phyloP scores from a whole-genome alignment of 2,797 vertebrate species.

The Botia kubotai region DNA sequence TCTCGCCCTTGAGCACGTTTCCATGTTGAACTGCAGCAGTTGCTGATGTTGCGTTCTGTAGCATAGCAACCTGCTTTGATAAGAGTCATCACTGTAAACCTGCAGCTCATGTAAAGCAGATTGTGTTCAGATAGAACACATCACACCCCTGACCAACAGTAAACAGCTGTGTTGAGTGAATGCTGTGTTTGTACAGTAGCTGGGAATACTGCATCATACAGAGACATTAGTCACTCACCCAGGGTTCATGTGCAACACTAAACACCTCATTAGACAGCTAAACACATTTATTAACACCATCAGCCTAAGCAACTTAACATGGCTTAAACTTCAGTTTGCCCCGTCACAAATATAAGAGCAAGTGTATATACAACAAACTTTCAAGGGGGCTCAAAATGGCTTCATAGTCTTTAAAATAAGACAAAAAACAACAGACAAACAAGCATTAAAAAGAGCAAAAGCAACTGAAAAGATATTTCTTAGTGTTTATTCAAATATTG shows the following conservation, averaged over 20 bases:
- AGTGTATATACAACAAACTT: too few species aligned
- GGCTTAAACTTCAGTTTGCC: too few species aligned
- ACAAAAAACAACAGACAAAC: too few species aligned
- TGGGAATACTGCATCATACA: constrained; percentile 62
- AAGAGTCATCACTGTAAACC: not conserved
- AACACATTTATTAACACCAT: constrained; percentile 19
- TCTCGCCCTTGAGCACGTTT: not conserved
- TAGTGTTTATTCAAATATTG: too few species aligned
- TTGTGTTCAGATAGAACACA: constrained; percentile 20
- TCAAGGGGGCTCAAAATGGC: too few species aligned
- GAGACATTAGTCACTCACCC: constrained; percentile 74
- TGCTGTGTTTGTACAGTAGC: constrained; percentile 62
- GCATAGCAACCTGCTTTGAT: not conserved
- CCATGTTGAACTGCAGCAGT: not conserved
- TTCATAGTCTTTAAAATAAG: too few species aligned
- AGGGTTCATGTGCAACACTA: constrained; percentile 50
- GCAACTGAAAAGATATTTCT: too few species aligned
- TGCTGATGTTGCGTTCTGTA: not conserved
- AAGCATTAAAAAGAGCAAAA: too few species aligned
- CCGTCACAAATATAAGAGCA: too few species aligned
- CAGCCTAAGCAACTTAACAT: not conserved
- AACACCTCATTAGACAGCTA: constrained; percentile 18
- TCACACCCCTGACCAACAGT: constrained; percentile 44
- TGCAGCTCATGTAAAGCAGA: not conserved
- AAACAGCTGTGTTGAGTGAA: constrained; percentile 63